phyloP scores from a whole-genome alignment of 2,113 vertebrate genomes.

The Corythaixoides concolor region DNA sequence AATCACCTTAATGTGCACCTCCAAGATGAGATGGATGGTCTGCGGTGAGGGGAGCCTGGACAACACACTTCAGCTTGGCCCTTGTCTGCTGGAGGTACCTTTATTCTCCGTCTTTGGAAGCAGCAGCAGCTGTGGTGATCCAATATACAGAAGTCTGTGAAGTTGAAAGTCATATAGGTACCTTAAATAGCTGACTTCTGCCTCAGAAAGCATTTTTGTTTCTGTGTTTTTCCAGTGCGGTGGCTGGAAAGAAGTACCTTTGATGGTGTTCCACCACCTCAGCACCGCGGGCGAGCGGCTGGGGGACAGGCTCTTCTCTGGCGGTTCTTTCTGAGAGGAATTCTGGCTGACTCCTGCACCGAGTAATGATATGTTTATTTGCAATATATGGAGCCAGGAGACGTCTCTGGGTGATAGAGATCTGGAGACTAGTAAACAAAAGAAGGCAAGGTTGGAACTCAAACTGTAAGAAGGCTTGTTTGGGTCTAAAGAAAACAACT shows the following conservation, averaged over 20 bases:
- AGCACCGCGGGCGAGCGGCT: fast-evolving
- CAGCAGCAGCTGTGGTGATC: background rate
- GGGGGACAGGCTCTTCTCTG: background rate
- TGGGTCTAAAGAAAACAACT: slow-evolving; percentile 14
- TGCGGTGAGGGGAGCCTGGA: background rate
- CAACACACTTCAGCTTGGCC: background rate
- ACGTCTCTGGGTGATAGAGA: background rate
- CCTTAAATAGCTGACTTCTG: background rate
- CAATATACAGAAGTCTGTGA: background rate
- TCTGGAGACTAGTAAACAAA: slow-evolving; percentile 29
- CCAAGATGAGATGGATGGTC: background rate
- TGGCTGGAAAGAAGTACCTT: background rate
- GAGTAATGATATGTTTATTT: slow-evolving; percentile 26
- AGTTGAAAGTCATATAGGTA: background rate
- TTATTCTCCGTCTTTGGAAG: background rate
- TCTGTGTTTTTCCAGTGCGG: background rate
- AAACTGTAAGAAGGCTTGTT: background rate
- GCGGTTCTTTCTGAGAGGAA: background rate
- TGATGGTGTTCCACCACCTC: background rate
- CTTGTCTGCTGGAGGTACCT: background rate
- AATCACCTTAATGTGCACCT: background rate
- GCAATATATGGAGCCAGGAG: slow-evolving; percentile 11
- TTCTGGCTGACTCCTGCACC: background rate
- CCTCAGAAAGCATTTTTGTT: background rate
- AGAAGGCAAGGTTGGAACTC: background rate